phyloP scores from a whole-genome alignment of 2,888 invertebrate species.

The Mythimna pallens region DNA sequence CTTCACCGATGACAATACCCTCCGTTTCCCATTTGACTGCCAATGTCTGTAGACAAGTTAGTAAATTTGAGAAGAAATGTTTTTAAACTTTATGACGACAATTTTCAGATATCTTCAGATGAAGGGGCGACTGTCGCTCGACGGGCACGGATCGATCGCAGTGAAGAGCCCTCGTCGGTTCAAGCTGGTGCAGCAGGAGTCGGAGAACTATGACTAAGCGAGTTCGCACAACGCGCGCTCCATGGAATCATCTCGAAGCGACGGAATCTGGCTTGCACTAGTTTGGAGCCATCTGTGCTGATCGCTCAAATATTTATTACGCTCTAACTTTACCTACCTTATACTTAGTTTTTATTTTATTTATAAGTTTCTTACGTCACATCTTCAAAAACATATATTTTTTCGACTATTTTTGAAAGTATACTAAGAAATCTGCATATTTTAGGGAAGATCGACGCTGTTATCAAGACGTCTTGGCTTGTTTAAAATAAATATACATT shows the following conservation, averaged over 20 bases:
- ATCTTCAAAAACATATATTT: constrained; percentile 31
- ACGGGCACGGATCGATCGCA: constrained; percentile 94
- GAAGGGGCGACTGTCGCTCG: constrained; percentile 93
- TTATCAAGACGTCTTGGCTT: constrained; percentile 10
- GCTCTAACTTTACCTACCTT: constrained; percentile 33
- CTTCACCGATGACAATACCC: too few species aligned
- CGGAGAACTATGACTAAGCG: constrained; percentile 95
- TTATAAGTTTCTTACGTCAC: constrained; percentile 27
- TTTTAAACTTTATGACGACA: neutral
- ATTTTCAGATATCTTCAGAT: constrained; percentile 92
- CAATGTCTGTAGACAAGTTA: too few species aligned
- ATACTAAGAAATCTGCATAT: constrained; percentile 8
- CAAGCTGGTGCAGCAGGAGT: constrained; percentile 97
- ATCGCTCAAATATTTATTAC: constrained; percentile 58
- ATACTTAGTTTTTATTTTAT: constrained; percentile 26
- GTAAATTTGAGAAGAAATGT: neutral
- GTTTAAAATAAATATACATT: constrained; percentile 5
- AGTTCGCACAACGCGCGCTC: neutral
- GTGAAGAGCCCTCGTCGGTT: constrained; percentile 96
- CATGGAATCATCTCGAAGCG: constrained; percentile 39
- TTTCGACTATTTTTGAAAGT: constrained; percentile 49
- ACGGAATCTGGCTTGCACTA: constrained; percentile 49
- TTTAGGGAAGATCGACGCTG: constrained; percentile 24
- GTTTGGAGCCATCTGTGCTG: constrained; percentile 56
- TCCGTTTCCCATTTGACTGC: too few species aligned